Base-by-base conservation (phyloP, 2,113 vertebrate species). In the Dryoscopus gambensis region DNA sequence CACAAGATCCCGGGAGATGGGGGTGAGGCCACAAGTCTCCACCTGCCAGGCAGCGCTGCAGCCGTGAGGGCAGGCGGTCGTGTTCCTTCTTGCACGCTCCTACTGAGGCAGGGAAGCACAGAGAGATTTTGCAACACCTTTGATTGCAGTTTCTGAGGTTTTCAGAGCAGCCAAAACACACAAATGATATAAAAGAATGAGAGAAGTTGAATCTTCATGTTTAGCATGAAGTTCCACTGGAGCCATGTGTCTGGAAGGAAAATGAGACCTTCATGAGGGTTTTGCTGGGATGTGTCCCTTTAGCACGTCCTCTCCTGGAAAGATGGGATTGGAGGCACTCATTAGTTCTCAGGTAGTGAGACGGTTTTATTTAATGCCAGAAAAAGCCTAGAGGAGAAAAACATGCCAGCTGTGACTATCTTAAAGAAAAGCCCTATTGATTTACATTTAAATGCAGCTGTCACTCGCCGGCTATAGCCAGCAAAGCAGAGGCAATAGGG, bases 381-480 rank as follows among this genome's bases (percentile, higher is more conserved):
- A 2, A 69, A 89, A 89, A 74, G 63, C 64, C 47, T 49, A 18
- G 49, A 87, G 75, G 77, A 94, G 42, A 46, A 71, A 91, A 82
- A 59, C 11, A 24, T 21, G 37, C 70, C 91, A 76, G 65, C 77
- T 93, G 85, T 40, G 37, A 52, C 25, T 6, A 3, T 57, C 44
- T 56, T 60, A 22, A 64, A 95, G 92, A 82, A 89, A 93, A 92
- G 60, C 55, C 53, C 59, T 60, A 28, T 79, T 92, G 76, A 92
- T 90, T 94, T 91, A 50, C 70, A 50, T 84, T 30, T 16, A 65
- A 71, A 68, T 20, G 75, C 84, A 96, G 95, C 92, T 96, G 95
- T 84, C 82, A 10, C 74, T 91, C 0, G 6, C 19, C 0, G 0
- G 24, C 56, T 71, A 35, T 16, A 76, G 77, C 64, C 84, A 27